These are phyloP conservation scores for Cryptotermes secundus DNA, from an alignment of 1,140 invertebrate species.

Conservation along the genomic window DNA sequence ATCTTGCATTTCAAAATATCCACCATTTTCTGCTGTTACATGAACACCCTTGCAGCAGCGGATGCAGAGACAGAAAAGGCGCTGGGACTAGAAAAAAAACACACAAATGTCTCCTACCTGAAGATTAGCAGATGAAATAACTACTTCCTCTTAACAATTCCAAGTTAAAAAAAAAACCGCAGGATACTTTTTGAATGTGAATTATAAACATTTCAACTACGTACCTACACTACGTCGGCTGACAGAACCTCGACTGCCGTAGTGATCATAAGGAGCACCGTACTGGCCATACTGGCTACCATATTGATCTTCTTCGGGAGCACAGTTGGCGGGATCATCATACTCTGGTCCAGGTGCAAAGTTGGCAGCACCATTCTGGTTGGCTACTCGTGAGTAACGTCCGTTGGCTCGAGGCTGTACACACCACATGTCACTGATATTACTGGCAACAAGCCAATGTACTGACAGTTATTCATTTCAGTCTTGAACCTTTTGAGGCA, in stretches of 20 bases:
- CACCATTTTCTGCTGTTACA: too few species aligned
- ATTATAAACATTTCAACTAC: constrained; percentile 25
- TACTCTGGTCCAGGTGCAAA: constrained; percentile 68
- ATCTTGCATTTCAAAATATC: too few species aligned
- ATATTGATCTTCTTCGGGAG: constrained; percentile 85
- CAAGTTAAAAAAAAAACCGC: too few species aligned
- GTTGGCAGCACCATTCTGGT: constrained; percentile 48
- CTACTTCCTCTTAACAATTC: too few species aligned
- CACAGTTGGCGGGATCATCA: constrained; percentile 88
- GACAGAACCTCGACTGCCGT: constrained; percentile 77
- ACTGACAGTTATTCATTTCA: too few species aligned
- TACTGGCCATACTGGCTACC: constrained; percentile 78
- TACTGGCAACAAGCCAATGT: not conserved
- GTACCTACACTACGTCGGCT: constrained; percentile 61
- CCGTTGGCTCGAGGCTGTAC: constrained; percentile 70
- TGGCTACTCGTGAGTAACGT: constrained; percentile 63
- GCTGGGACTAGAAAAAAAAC: too few species aligned
- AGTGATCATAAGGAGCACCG: constrained; percentile 82
- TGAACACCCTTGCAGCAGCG: too few species aligned
- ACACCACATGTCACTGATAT: not conserved
- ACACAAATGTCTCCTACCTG: too few species aligned
- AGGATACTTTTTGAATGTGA: not conserved
- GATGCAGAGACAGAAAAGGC: too few species aligned
- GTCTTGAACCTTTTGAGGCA: too few species aligned
- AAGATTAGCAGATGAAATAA: too few species aligned